Percentiles rank a stretch among this genome's conserved stretches.
These are phyloP conservation scores for Xylophagus ater DNA, from an alignment of 2,888 invertebrate genomes.

Conservation along the genomic window DNA sequence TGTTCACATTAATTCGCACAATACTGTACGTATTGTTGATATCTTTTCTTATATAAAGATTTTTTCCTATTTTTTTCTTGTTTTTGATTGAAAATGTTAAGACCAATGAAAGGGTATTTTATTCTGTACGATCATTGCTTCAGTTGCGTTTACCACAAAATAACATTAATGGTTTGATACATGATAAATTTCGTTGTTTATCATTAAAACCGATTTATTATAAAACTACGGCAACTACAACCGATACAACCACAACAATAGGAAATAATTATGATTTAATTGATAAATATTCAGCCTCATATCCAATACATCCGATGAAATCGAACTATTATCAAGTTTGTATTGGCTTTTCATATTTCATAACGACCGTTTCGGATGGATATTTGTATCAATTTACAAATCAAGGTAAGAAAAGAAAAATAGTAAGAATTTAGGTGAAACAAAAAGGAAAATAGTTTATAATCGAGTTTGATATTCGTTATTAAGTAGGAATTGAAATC, in stretches of 20 bases:
- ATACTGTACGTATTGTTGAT: too few species aligned
- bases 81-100: too few species aligned
- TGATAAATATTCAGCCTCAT: conserved; percentile 9
- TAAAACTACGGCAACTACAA: conserved; percentile 26
- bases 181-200: conserved; percentile 35
- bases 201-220: conserved; percentile 36
- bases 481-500: too few species aligned
- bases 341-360: conserved; percentile 50
- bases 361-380: conserved; percentile 56
- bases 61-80: too few species aligned
- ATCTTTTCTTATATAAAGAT: too few species aligned
- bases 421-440: background rate
- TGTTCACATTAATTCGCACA: too few species aligned
- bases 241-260: conserved; percentile 23
- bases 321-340: conserved; percentile 46
- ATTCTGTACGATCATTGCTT: conserved; percentile 11
- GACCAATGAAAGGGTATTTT: conserved; percentile 10
- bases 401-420: conserved; percentile 26
- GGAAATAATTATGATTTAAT: conserved; percentile 25
- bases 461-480: too few species aligned
- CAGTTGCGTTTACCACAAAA: conserved; percentile 7
- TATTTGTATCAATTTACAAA: conserved; percentile 58
- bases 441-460: conserved; percentile 2
- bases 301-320: conserved; percentile 34
- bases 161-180: background rate